Base-by-base conservation (phyloP, 37 sponge, comb jelly and placozoan genomes). In the Halichondria panicea region DNA sequence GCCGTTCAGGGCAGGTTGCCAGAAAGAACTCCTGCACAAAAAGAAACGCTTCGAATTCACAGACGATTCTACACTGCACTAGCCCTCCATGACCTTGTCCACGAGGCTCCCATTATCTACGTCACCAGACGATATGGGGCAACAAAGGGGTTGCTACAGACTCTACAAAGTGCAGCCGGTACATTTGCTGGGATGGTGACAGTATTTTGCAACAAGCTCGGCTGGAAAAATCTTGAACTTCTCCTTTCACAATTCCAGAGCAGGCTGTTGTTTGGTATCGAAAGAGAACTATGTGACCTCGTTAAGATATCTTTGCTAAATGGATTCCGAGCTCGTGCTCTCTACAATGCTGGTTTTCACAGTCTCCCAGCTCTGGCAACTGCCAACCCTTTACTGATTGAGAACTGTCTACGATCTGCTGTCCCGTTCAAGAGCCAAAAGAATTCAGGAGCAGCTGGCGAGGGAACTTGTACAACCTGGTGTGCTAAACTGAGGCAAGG, bases 151-250 rank as follows among this genome's bases (percentile, higher is more conserved):
- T 84, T 88, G 43, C 80, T 99, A 28, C 99, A 99, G 85, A 87
- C 92, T 0, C 87, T 99, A 3, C 99, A 99, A 70, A 76, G 81
- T 38, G 68, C 93, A 21, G 94, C 99, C 0, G 94, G 96, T 22
- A 91, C 91, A 19, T 99, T 93, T 79, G 91, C 99, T 21, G 99
- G 99, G 0, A 95, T 96, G 94, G 96, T 95, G 53, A 93, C 99
- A 0, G 86, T 88, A 11, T 99, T 99, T 68, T 99, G 99, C 67
- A 74, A 74, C 52, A 78, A 76, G 57, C 85, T 99, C 35, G 90
- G 92, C 7, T 99, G 91, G 91, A 76, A 71, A 24, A 95, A 95
- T 52, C 65, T 99, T 19, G 92, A 91, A 70, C 84, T 99, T 0
- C 87, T 99, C 9, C 85, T 99, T 52, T 85, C 91, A 0, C 96